These are phyloP conservation scores for Drosophila bipectinata DNA, from an alignment of 1,140 invertebrate species.

Conservation along the genomic window DNA sequence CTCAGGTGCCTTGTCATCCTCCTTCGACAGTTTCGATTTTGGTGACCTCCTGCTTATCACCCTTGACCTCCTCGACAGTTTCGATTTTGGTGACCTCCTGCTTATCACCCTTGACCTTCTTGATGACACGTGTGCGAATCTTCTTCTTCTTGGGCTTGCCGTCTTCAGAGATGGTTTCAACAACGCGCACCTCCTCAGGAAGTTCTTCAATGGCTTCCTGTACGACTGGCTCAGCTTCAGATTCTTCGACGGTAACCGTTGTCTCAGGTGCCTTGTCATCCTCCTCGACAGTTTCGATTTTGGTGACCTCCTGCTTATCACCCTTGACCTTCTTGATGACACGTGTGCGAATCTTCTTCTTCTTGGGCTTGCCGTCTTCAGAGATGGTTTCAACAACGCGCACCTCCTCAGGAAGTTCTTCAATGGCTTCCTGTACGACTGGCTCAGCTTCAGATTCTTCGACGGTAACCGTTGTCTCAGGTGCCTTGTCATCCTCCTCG, in stretches of 20 bases:
- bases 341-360: constrained; percentile 13
- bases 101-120: constrained; percentile 14
- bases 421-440: neutral
- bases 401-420: constrained; percentile 6
- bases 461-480: constrained; percentile 7
- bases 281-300: constrained; percentile 11
- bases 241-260: constrained; percentile 8
- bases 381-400: neutral
- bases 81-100: constrained; percentile 13
- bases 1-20: neutral
- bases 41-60: constrained; percentile 6
- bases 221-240: neutral
- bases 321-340: constrained; percentile 17
- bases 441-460: neutral
- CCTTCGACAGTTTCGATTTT: constrained; percentile 10
- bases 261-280: constrained; percentile 2
- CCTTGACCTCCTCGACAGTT: constrained; percentile 15
- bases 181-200: constrained; percentile 3
- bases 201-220: constrained; percentile 4
- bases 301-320: constrained; percentile 6
- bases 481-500: neutral
- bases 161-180: neutral
- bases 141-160: constrained; percentile 12
- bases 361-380: constrained; percentile 8
- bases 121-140: constrained; percentile 10